Conservation (phyloP, 2,888 invertebrate genomes). For the Drosophila borborema region DNA sequence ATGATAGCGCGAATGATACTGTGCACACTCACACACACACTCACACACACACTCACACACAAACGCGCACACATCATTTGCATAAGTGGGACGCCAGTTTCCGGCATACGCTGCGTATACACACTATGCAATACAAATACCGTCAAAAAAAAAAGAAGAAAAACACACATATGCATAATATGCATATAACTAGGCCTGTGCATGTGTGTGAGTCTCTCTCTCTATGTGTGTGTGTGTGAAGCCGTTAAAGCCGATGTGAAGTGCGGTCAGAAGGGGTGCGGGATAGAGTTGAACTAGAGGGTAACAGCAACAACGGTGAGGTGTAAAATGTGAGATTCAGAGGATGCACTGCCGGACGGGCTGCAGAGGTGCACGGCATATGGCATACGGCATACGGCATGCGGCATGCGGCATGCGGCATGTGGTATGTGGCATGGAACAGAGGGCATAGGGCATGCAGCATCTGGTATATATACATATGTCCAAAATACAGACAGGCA, state of each 20-base stretch:
- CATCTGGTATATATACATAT: conserved; percentile 2
- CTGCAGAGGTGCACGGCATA: neutral
- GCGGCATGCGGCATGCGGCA: neutral
- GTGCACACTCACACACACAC: conserved; percentile 40
- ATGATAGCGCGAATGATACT: conserved; percentile 75
- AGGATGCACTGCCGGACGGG: conserved; percentile 9
- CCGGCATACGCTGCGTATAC: conserved; percentile 61
- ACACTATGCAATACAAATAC: conserved; percentile 57
- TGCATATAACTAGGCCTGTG: conserved; percentile 12
- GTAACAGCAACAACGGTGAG: conserved; percentile 1
- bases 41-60: conserved; percentile 3
- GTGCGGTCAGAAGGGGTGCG: neutral
- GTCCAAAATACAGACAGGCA: conserved; percentile 14
- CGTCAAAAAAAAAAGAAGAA: conserved; percentile 1
- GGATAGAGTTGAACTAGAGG: neutral
- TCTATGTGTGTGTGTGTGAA: conserved; percentile 15
- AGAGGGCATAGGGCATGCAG: conserved; percentile 1
- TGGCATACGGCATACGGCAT: neutral
- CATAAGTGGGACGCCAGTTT: conserved; percentile 62
- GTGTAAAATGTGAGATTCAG: conserved; percentile 33
- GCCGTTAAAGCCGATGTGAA: conserved; percentile 3
- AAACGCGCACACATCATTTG: conserved; percentile 45
- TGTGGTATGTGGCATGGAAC: neutral
- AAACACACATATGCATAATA: conserved; percentile 17
- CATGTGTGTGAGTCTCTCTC: neutral